phyloP scores from a whole-genome alignment of 2,797 vertebrate species.

The Urophycis tenuis region DNA sequence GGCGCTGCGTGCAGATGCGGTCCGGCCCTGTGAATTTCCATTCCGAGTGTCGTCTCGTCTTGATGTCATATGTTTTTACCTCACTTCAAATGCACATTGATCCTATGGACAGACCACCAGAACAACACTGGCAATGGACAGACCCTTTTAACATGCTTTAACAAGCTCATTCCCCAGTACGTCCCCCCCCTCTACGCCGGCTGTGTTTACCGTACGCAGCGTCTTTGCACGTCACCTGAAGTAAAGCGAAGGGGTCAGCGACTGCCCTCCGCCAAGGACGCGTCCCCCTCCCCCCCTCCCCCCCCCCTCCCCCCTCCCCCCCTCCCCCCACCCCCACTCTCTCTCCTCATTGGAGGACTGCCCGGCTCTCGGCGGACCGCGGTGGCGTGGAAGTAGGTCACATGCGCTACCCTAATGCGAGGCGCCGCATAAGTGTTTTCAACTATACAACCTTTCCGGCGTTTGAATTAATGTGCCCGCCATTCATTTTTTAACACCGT shows the following conservation, averaged over 20 bases:
- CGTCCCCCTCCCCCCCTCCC: slow-evolving; percentile 19
- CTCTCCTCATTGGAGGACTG: slow-evolving; percentile 59
- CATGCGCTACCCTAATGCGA: slow-evolving; percentile 48
- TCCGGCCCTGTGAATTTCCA: too few relatives aligned
- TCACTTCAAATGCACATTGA: too few relatives aligned
- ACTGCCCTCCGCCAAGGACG: slow-evolving; percentile 60
- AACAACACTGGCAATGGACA: background rate
- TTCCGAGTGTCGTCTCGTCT: background rate
- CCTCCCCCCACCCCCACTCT: too few relatives aligned
- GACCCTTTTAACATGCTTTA: background rate
- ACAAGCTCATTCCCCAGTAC: background rate
- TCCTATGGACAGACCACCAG: background rate
- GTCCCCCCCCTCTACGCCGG: background rate
- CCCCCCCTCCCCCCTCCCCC: slow-evolving; percentile 57
- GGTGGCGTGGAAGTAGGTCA: slow-evolving; percentile 58
- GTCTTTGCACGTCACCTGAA: slow-evolving; percentile 11
- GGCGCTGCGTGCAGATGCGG: background rate
- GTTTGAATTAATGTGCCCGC: background rate
- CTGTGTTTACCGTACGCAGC: background rate
- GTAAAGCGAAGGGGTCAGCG: slow-evolving; percentile 41
- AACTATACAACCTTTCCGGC: background rate
- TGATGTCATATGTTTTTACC: background rate
- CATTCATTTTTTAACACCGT: background rate
- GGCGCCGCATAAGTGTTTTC: background rate
- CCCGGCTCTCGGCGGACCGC: slow-evolving; percentile 40